phyloP scores from a whole-genome alignment of 2,888 invertebrate genomes.

The Temnothorax rugatulus region DNA sequence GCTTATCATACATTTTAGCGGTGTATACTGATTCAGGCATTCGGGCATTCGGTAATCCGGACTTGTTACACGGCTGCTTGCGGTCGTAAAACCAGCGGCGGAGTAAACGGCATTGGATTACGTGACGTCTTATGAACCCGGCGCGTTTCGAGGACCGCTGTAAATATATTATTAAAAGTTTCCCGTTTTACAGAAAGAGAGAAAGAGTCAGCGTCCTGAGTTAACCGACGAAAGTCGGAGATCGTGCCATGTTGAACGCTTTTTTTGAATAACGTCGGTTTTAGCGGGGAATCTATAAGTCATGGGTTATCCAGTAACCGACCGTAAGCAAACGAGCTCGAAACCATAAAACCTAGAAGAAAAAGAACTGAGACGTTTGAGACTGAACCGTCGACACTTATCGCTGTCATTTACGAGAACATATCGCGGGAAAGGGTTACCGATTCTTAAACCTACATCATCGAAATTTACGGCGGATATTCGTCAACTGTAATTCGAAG shows the following conservation, averaged over 20 bases:
- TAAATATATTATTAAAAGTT: slow-evolving; percentile 78
- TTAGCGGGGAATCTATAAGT: slow-evolving; percentile 65
- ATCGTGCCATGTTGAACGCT: slow-evolving; percentile 54
- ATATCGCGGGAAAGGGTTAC: slow-evolving; percentile 64
- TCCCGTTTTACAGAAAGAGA: slow-evolving; percentile 43
- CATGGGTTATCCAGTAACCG: slow-evolving; percentile 62
- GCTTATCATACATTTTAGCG: slow-evolving; percentile 53
- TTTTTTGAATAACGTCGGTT: slow-evolving; percentile 21
- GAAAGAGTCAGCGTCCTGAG: slow-evolving; percentile 15
- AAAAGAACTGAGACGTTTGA: slow-evolving; percentile 54
- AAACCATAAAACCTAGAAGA: slow-evolving; percentile 64
- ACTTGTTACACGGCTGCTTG: slow-evolving; percentile 78
- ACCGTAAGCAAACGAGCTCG: slow-evolving; percentile 57
- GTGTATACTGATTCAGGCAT: slow-evolving; percentile 54
- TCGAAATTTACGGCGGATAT: slow-evolving; percentile 69
- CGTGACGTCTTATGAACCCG: slow-evolving; percentile 78
- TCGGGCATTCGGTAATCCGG: slow-evolving; percentile 78
- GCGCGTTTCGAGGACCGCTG: slow-evolving; percentile 63
- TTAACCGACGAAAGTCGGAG: slow-evolving; percentile 25
- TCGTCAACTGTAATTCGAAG: slow-evolving; percentile 71
- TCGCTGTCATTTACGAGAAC: slow-evolving; percentile 68
- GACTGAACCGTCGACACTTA: slow-evolving; percentile 68
- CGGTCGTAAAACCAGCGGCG: slow-evolving; percentile 77
- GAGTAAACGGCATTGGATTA: slow-evolving; percentile 80
- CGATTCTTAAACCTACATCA: slow-evolving; percentile 63